Evolutionary conservation across 2,113 vertebrate species (phyloP).

Genomic region (Thamnophis sirtalis): DNA sequence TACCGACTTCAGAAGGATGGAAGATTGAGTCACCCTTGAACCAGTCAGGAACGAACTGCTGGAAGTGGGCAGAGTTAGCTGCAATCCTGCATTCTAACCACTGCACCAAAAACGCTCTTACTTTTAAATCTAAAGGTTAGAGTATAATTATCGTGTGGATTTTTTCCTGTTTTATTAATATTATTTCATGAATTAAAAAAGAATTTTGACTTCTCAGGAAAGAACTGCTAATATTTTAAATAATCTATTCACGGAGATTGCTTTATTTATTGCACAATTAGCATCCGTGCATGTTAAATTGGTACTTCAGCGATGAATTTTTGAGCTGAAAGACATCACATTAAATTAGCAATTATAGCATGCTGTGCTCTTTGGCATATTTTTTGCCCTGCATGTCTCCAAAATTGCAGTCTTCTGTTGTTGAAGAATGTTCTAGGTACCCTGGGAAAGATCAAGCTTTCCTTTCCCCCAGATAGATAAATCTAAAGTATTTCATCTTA

Average conservation of each 20-base stretch:
- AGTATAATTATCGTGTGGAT: not conserved
- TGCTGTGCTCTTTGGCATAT: not conserved
- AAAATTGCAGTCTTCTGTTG: not conserved
- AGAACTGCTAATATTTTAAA: not conserved
- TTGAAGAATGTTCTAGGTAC: not conserved
- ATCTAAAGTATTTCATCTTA: not conserved
- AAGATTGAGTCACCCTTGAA: not conserved
- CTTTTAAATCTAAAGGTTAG: not conserved
- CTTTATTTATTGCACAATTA: not conserved
- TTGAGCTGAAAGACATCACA: not conserved
- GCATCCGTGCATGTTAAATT: not conserved
- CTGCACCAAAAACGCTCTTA: not conserved
- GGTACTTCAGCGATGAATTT: not conserved
- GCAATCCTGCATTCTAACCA: not conserved
- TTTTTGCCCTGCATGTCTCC: not conserved
- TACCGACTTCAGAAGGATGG: not conserved
- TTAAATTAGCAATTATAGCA: not conserved
- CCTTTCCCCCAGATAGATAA: not conserved
- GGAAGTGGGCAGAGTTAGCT: not conserved
- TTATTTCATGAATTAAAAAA: not conserved
- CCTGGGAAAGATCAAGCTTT: not conserved
- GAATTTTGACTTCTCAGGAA: not conserved
- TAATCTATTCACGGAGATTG: not conserved
- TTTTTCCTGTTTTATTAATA: not conserved
- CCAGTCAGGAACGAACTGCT: not conserved